Conservation (phyloP, 2,113 vertebrate species). For the Corvus cornix region DNA sequence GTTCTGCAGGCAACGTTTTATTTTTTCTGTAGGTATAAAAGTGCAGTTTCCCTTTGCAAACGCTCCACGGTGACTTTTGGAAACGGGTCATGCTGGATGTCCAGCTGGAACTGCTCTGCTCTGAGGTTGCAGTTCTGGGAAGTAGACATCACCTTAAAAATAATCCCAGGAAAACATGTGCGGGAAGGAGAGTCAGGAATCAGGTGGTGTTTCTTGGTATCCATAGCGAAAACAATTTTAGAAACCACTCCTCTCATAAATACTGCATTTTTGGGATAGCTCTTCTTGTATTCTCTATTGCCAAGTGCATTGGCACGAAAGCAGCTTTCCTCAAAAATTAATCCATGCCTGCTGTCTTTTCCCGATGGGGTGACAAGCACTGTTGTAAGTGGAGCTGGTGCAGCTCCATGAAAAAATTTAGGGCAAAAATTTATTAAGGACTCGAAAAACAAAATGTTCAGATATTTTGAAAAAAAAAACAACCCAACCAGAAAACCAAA, state of each 20-base stretch:
- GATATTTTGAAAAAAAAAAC: neutral
- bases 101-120: neutral
- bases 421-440: neutral
- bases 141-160: neutral
- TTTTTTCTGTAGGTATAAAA: constrained; percentile 22
- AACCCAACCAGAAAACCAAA: neutral
- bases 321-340: constrained; percentile 59
- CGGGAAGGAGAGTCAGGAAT: neutral
- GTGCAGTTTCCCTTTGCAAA: neutral
- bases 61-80: neutral
- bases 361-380: neutral
- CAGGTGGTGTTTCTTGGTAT: constrained; percentile 42
- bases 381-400: neutral
- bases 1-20: constrained; percentile 17
- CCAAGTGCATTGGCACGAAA: constrained; percentile 50
- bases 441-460: neutral
- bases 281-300: constrained; percentile 33
- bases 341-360: constrained; percentile 47
- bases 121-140: neutral
- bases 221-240: constrained; percentile 54
- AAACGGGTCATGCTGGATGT: neutral
- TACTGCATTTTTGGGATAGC: constrained; percentile 52
- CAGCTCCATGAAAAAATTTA: neutral
- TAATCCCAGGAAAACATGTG: neutral
- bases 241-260: constrained; percentile 63